Base-by-base conservation (phyloP, 2,113 vertebrate species). In the Amphilophus citrinellus region DNA sequence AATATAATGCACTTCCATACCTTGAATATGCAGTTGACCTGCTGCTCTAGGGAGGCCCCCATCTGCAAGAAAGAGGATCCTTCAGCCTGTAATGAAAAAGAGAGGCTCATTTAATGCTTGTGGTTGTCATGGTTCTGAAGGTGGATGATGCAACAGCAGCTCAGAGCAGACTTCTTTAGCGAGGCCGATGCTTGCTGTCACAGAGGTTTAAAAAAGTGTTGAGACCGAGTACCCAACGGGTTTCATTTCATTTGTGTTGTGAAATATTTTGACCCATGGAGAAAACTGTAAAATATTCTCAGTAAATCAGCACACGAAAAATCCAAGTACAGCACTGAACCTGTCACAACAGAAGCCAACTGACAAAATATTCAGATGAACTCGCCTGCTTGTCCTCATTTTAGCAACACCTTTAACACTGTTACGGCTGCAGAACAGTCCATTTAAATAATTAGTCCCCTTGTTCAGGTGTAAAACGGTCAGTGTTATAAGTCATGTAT, bases 1-100 rank as follows among this genome's bases (percentile, higher is more conserved):
- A 73, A 0, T 2, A 56, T 0, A 2, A 58, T 32, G 22, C 10
- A 47, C 24, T 75, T 57, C 17, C 39, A 53, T 93, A 95, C 97
- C 96, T 99, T 99, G 95, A 99, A 99, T 91, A 99, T 98, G 89
- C 97, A 97, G 91, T 97, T 95, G 82, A 99, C 96, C 94, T 99
- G 98, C 94, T 99, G 98, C 94, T 98, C 98, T 1, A 99, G 96
- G 80, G 98, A 99, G 42, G 97, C 97, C 24, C 98, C 98, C 97
- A 99, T 95, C 95, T 99, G 98, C 77, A 99, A 93, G 88, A 99
- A 99, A 73, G 97, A 97, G 3, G 98, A 99, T 87, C 96, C 96
- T 0, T 98, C 97, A 10, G 98, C 97, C 98, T 99, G 93, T 0
- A 50, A 87, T 87, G n/a, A 90, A 76, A 20, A 37, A 78, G 14